phyloP scores from a whole-genome alignment of 2,888 invertebrate species.

The Chironomus tentans region DNA sequence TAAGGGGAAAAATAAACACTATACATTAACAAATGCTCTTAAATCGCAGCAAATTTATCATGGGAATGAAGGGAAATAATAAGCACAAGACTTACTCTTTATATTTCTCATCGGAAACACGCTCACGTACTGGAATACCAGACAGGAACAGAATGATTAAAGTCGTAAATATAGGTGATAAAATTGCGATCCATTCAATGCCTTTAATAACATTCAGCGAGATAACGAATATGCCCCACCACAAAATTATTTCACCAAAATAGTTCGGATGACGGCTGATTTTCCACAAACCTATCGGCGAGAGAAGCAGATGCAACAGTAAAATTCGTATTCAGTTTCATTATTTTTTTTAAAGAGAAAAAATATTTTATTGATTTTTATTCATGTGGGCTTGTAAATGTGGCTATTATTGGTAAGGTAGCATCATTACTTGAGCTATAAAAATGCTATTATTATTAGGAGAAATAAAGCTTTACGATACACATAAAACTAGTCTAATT shows the following conservation, averaged over 20 bases:
- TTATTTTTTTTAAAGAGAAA: background rate
- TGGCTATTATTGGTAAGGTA: too few species aligned
- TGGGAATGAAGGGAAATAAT: constrained; percentile 13
- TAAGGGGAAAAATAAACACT: background rate
- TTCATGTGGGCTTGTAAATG: too few species aligned
- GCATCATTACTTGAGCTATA: too few species aligned
- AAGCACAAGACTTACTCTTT: constrained; percentile 54
- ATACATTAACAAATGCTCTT: background rate
- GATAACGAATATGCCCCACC: constrained; percentile 91
- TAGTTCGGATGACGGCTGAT: constrained; percentile 89
- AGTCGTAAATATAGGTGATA: constrained; percentile 80
- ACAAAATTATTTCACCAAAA: constrained; percentile 85
- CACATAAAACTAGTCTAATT: too few species aligned
- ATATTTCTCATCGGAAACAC: constrained; percentile 80
- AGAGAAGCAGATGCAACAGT: background rate
- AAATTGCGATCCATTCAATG: constrained; percentile 74
- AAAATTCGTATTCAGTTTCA: background rate
- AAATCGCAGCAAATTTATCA: constrained; percentile 19
- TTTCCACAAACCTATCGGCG: constrained; percentile 65
- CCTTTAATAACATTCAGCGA: constrained; percentile 78
- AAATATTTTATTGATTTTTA: background rate
- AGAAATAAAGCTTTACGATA: too few species aligned
- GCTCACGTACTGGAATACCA: constrained; percentile 80
- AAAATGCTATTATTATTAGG: too few species aligned
- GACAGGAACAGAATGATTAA: constrained; percentile 82